These are phyloP conservation scores for Nymphalis c-album DNA, from an alignment of 2,888 invertebrate species.

Conservation along the genomic window DNA sequence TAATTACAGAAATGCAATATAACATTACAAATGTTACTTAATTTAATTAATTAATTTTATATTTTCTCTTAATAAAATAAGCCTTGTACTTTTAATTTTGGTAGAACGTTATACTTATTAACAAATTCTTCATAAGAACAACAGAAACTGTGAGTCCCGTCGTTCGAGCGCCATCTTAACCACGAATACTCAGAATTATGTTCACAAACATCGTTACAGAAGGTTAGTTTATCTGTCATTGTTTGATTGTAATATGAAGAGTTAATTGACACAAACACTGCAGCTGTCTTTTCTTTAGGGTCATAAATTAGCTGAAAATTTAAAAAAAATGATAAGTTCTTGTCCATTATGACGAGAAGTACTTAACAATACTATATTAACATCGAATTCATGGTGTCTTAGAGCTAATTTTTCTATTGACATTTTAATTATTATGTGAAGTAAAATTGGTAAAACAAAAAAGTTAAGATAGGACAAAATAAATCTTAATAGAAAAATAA, in stretches of 20 bases:
- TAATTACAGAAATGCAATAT: no score
- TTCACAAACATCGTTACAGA: constrained; percentile 63
- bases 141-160: constrained; percentile 69
- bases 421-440: no score
- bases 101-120: constrained; percentile 38
- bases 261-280: constrained; percentile 65
- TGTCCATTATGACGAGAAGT: neutral
- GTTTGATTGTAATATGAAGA: constrained; percentile 59
- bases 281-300: constrained; percentile 48
- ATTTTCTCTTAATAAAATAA: constrained; percentile 27
- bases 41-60: no score
- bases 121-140: constrained; percentile 61
- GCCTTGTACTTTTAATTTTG: constrained; percentile 22
- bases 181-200: constrained; percentile 52
- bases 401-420: no score
- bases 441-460: no score
- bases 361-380: no score
- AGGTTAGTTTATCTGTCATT: constrained; percentile 46
- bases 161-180: constrained; percentile 64
- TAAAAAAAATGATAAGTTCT: neutral
- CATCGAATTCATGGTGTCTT: no score
- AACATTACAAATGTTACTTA: no score
- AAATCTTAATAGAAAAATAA: no score
- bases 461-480: no score
- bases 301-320: constrained; percentile 64